These are phyloP conservation scores for Erebia aethiops DNA, from an alignment of 2,888 invertebrate species.

Conservation along the genomic window DNA sequence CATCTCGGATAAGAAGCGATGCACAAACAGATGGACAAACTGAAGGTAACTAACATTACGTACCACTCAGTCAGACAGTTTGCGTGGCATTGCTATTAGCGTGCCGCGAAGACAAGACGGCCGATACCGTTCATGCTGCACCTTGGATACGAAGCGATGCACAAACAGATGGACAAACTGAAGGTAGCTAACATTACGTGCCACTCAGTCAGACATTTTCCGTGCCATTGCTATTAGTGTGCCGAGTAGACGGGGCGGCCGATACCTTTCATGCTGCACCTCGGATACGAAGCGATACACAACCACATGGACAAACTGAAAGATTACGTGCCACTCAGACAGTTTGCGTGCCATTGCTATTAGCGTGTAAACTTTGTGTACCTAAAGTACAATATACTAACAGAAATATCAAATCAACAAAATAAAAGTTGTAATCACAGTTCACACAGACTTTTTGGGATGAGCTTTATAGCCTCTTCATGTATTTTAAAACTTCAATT, in stretches of 20 bases:
- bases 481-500: too few relatives aligned
- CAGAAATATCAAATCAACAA: too few relatives aligned
- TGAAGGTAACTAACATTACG: constrained; percentile 83
- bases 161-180: constrained; percentile 89
- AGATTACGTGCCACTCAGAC: constrained; percentile 53
- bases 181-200: constrained; percentile 84
- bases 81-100: constrained; percentile 80
- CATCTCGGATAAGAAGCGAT: constrained; percentile 95
- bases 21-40: constrained; percentile 88
- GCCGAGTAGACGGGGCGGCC: constrained; percentile 88
- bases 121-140: too few relatives aligned
- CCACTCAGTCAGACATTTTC: too few relatives aligned
- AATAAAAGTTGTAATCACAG: too few relatives aligned
- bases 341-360: constrained; percentile 86
- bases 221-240: constrained; percentile 89
- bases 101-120: constrained; percentile 89
- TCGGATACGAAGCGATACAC: constrained; percentile 89
- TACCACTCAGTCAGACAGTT: too few relatives aligned
- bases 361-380: constrained; percentile 80
- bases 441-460: too few relatives aligned
- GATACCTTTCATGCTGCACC: too few relatives aligned
- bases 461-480: too few relatives aligned
- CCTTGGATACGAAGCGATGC: constrained; percentile 88
- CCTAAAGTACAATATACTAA: too few relatives aligned
- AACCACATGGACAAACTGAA: constrained; percentile 90